A percentile compares a stretch with the other conserved stretches of the same genome.
phyloP scores from a whole-genome alignment of 1,140 invertebrate genomes.

The Diplogasteroides magnus region DNA sequence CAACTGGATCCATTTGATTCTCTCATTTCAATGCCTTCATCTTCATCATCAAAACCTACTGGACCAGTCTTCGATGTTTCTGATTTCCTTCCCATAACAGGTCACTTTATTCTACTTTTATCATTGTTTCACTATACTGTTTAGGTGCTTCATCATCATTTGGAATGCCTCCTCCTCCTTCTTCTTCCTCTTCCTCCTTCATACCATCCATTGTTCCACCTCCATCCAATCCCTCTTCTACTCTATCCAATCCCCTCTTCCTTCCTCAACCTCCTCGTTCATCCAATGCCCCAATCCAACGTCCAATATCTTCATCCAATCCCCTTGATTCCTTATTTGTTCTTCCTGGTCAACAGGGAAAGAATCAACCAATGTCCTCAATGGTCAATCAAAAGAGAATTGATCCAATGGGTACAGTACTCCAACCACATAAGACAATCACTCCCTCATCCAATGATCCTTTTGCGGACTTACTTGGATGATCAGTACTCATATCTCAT shows the following conservation, averaged over 20 bases:
- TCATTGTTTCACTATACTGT: not conserved
- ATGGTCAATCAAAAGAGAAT: no score
- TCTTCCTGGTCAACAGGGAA: no score
- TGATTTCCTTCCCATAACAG: not conserved
- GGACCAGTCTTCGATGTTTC: not conserved
- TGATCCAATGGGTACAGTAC: no score
- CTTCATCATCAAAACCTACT: not conserved
- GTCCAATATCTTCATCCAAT: not conserved
- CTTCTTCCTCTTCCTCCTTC: not conserved
- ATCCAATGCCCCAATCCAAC: slow-evolving; percentile 11
- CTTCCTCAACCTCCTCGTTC: slow-evolving; percentile 2
- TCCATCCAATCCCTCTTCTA: not conserved
- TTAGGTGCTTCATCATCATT: not conserved
- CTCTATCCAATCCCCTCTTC: not conserved
- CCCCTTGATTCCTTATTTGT: no score
- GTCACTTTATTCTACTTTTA: not conserved
- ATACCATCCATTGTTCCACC: not conserved
- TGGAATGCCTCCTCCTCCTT: not conserved
- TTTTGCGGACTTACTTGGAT: no score
- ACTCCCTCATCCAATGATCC: no score
- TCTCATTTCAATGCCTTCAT: not conserved
- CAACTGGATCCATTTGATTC: not conserved
- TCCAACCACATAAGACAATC: no score
- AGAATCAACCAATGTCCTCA: no score
- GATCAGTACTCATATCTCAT: no score